Percentiles rank a stretch among this genome's conserved stretches.
These are phyloP conservation scores for Cantharis lateralis DNA, from an alignment of 2,888 invertebrate genomes.

Conservation along the genomic window DNA sequence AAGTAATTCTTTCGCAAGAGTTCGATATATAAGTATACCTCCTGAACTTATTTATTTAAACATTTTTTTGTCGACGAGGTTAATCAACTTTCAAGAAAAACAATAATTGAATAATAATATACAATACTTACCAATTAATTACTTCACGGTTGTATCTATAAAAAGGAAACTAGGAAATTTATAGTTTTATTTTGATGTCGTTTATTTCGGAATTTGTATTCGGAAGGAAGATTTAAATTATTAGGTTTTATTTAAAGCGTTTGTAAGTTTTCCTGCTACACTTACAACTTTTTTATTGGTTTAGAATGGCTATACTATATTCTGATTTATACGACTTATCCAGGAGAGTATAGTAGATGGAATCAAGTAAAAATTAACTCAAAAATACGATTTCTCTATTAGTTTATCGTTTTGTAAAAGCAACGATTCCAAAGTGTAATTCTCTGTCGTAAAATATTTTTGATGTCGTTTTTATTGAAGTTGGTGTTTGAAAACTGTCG, in stretches of 20 bases:
- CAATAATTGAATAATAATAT: not conserved
- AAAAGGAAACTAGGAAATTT: not conserved
- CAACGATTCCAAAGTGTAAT: not conserved
- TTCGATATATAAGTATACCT: not conserved
- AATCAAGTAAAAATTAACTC: not conserved
- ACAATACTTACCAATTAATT: not conserved
- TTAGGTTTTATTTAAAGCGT: not conserved
- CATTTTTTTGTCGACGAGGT: not conserved
- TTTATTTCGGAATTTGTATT: not conserved
- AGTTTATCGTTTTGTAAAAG: not conserved
- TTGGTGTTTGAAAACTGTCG: slow-evolving; percentile 17
- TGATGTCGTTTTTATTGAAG: not conserved
- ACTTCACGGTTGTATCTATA: not conserved
- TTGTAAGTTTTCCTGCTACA: not conserved
- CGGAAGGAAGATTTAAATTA: not conserved
- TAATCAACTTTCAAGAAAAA: not conserved
- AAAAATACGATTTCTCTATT: not conserved
- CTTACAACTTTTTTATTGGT: not conserved
- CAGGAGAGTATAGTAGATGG: not conserved
- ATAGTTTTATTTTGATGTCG: not conserved
- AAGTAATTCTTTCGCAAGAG: not conserved
- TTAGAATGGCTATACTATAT: not conserved
- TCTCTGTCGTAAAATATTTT: not conserved
- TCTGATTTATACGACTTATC: not conserved
- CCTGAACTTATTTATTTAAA: not conserved